Percentiles rank a stretch among this genome's conserved stretches.
Conservation (phyloP, 1,140 invertebrate species). For the Chlorops oryzae region DNA sequence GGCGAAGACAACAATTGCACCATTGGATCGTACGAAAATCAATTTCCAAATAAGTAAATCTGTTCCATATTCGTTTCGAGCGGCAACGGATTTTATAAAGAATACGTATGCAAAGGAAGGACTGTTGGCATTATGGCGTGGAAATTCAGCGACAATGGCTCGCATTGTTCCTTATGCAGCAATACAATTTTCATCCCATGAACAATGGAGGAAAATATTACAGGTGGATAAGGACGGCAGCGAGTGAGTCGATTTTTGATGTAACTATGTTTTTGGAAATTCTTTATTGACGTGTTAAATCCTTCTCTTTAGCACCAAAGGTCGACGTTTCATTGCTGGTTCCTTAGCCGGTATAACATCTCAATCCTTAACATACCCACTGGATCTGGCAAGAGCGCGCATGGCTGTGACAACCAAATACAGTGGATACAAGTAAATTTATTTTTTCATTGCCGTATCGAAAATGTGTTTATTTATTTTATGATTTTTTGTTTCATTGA, state of each 20-base stretch:
- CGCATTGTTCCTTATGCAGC: slow-evolving; percentile 95
- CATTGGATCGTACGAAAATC: slow-evolving; percentile 95
- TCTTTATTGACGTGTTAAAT: background rate
- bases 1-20: slow-evolving; percentile 94
- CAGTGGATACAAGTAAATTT: slow-evolving; percentile 48
- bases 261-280: background rate
- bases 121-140: slow-evolving; percentile 81
- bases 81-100: slow-evolving; percentile 72
- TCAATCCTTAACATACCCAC: slow-evolving; percentile 87
- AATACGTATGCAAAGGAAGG: slow-evolving; percentile 69
- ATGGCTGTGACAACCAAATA: slow-evolving; percentile 90
- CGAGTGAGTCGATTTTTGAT: slow-evolving; percentile 50
- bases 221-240: slow-evolving; percentile 56
- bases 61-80: slow-evolving; percentile 69
- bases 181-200: slow-evolving; percentile 94
- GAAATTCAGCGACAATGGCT: slow-evolving; percentile 97
- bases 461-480: background rate
- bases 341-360: slow-evolving; percentile 91
- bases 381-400: slow-evolving; percentile 93
- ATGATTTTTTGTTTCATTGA: slow-evolving; percentile 10
- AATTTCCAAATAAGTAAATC: slow-evolving; percentile 84
- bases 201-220: slow-evolving; percentile 88
- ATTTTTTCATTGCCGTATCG: background rate
- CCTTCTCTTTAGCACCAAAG: slow-evolving; percentile 29
- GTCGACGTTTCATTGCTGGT: slow-evolving; percentile 74